Evolutionary conservation across 2,113 vertebrate species (phyloP), one percentile per base, ranked within the genome.

Genomic region (Scophthalmus maximus): DNA sequence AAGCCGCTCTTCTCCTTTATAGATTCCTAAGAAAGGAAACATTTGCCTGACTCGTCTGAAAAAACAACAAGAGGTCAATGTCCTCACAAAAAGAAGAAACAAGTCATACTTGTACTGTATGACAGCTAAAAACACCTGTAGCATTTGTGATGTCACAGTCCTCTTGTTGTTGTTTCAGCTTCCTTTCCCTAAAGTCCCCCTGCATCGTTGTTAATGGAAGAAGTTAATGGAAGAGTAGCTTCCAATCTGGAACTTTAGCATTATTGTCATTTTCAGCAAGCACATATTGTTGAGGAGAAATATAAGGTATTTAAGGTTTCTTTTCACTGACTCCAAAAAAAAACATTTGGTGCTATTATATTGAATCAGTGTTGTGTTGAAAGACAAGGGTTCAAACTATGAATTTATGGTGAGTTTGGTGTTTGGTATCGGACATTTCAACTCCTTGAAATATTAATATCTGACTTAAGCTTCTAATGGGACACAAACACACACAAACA

Each of bases 41-140:
- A 44, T 60, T 65, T 86, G 81, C 87, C 79, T 90, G 88, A 85
- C 26, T 50, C 27, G 11, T 83, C 78, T 86, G 68, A 78, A 79
- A 74, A 52, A 79, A 59, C 51, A 64, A 85, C 47, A 62, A 85
- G 81, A 79, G 73, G 76, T 65, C 55, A 40, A 26, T 73, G 69
- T 79, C 68, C 73, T 71, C 76, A 71, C 72, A 57, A 71, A 42
- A 40, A 60, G 71, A 8, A 27, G 25, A 38, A 44, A n/a, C n/a
- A n/a, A n/a, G n/a, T n/a, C n/a, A n/a, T n/a, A n/a, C n/a, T n/a
- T n/a, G n/a, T n/a, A n/a, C n/a, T n/a, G n/a, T n/a, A n/a, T n/a
- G n/a, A n/a, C n/a, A n/a, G n/a, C 4, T 26, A 15, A 73, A 76
- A 50, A 2, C 29, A 14, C 50, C 12, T 30, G 22, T 67, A 23